phyloP scores from a whole-genome alignment of 2,888 invertebrate genomes.

The Drosophila stalkeri region DNA sequence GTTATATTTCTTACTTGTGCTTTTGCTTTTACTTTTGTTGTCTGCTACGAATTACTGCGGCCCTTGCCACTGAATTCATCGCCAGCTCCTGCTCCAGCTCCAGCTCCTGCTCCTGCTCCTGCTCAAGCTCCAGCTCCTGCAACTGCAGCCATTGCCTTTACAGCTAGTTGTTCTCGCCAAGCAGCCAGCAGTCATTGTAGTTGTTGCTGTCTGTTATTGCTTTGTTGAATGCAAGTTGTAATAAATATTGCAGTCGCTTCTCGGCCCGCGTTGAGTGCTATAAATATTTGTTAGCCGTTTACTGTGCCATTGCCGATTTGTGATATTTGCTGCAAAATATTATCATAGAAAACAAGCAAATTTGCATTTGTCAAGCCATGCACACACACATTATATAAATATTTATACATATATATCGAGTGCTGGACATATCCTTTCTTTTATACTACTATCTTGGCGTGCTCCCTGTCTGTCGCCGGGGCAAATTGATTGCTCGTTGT shows the following conservation, averaged over 20 bases:
- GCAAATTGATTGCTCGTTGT: slow-evolving; percentile 47
- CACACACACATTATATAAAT: neutral
- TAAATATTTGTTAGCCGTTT: slow-evolving; percentile 78
- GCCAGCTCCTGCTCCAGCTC: slow-evolving; percentile 2
- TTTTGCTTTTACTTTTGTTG: slow-evolving; percentile 28
- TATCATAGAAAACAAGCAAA: slow-evolving; percentile 52
- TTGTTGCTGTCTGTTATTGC: slow-evolving; percentile 32
- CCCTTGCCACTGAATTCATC: slow-evolving; percentile 15
- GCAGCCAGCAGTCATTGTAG: slow-evolving; percentile 51
- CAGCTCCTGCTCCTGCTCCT: slow-evolving; percentile 5
- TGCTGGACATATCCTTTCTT: slow-evolving; percentile 16
- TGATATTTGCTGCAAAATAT: slow-evolving; percentile 76
- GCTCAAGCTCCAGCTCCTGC: slow-evolving; percentile 3
- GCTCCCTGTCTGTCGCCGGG: slow-evolving; percentile 12
- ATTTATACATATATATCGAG: slow-evolving; percentile 9
- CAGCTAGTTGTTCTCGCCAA: slow-evolving; percentile 62
- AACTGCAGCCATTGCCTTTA: slow-evolving; percentile 37
- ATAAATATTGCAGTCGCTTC: slow-evolving; percentile 71
- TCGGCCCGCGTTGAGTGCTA: slow-evolving; percentile 55
- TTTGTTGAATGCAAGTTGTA: slow-evolving; percentile 68
- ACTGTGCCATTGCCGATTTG: slow-evolving; percentile 72
- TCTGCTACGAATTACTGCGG: slow-evolving; percentile 22
- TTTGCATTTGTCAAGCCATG: slow-evolving; percentile 52
- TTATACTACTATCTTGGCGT: slow-evolving; percentile 4
- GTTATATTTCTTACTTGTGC: slow-evolving; percentile 40